Percentiles rank a stretch among this genome's conserved stretches.
Conservation (phyloP, 2,797 vertebrate species). For the Gambelia wislizenii region DNA sequence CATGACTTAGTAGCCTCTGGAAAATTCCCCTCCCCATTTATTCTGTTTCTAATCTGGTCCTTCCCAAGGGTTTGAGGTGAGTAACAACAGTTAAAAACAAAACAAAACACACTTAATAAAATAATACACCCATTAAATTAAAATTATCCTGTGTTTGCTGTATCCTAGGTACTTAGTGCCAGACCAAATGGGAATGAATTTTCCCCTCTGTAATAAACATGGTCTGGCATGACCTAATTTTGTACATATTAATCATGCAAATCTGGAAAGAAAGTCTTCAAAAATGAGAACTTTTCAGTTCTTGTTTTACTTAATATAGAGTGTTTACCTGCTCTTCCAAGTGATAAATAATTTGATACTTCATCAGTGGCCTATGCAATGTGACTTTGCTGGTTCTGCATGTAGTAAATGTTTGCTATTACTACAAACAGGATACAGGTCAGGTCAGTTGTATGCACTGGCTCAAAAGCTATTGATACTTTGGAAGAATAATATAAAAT, state of each 20-base stretch:
- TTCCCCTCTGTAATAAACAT: neutral
- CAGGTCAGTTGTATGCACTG: neutral
- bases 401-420: neutral
- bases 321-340: neutral
- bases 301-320: neutral
- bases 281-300: neutral
- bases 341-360: neutral
- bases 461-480: neutral
- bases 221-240: neutral
- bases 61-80: neutral
- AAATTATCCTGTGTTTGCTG: neutral
- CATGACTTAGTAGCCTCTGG: slow-evolving; percentile 35
- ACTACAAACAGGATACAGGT: neutral
- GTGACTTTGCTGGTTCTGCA: neutral
- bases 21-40: slow-evolving; percentile 17
- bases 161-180: neutral
- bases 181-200: neutral
- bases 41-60: neutral
- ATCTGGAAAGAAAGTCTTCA: neutral
- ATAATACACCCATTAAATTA: neutral
- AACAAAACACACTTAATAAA: slow-evolving; percentile 32
- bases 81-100: slow-evolving; percentile 31
- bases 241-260: slow-evolving; percentile 28
- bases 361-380: neutral
- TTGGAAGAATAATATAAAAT: neutral